A percentile compares a stretch with the other conserved stretches of the same genome.
Conservation (phyloP, 2,797 vertebrate species). For the Streptopelia turtur region DNA sequence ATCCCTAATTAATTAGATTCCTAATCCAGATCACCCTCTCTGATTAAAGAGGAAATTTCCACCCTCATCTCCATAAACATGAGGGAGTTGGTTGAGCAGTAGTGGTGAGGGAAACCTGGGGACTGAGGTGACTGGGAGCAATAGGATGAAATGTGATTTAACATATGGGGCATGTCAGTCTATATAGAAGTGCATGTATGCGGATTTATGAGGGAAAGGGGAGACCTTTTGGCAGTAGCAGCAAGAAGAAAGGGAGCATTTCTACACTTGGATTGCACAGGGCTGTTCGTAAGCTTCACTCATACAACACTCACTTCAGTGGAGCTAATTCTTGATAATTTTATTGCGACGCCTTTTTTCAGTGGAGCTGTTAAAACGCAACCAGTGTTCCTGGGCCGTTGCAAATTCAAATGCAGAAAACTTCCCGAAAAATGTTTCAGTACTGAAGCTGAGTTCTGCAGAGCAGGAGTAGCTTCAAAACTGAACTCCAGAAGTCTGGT, state of each 20-base stretch:
- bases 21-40: conserved; percentile 42
- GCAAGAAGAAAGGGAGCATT: background rate
- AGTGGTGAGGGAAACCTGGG: background rate
- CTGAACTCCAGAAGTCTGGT: background rate
- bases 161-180: background rate
- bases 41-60: conserved; percentile 52
- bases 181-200: background rate
- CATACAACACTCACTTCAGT: rapidly evolving
- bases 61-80: background rate
- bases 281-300: background rate
- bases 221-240: background rate
- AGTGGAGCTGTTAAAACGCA: background rate
- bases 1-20: conserved; percentile 62
- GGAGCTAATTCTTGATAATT: background rate
- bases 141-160: background rate
- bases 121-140: background rate
- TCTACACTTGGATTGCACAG: background rate
- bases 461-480: background rate
- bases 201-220: background rate
- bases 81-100: background rate
- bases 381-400: background rate
- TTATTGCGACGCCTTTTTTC: background rate
- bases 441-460: background rate
- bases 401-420: background rate
- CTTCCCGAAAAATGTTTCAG: background rate